These are phyloP conservation scores for Gavialis gangeticus DNA, from an alignment of 2,113 vertebrate genomes.

Conservation along the genomic window DNA sequence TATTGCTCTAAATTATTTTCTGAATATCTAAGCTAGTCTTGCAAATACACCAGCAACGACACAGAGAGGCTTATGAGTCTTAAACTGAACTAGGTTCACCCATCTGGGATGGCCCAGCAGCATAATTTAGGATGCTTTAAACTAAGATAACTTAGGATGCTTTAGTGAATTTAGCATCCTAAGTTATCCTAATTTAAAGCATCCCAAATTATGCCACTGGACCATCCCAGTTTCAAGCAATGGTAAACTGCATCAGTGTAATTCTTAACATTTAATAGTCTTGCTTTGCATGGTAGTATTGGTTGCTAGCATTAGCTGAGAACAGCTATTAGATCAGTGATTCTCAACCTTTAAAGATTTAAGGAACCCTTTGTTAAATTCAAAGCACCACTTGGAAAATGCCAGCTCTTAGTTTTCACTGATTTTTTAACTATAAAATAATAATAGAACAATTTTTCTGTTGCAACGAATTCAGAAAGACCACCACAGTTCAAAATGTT, in stretches of 20 bases:
- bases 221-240: not conserved
- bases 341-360: too few relatives aligned
- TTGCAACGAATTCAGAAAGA: too few relatives aligned
- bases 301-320: not conserved
- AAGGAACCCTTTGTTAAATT: too few relatives aligned
- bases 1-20: not conserved
- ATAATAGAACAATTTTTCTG: too few relatives aligned
- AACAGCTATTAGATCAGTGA: not conserved
- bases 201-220: too few relatives aligned
- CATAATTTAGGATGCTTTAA: not conserved
- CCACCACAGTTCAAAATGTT: too few relatives aligned
- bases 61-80: not conserved
- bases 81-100: not conserved
- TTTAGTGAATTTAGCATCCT: too few relatives aligned
- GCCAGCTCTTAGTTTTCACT: too few relatives aligned
- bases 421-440: too few relatives aligned
- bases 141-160: too few relatives aligned
- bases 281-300: not conserved
- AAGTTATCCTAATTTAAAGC: too few relatives aligned
- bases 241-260: not conserved
- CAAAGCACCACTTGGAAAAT: too few relatives aligned
- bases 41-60: not conserved
- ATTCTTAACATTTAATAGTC: not conserved
- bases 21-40: constrained; percentile 46
- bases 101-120: not conserved